Conservation (phyloP, 1,140 invertebrate genomes). For the Conus betulinus region DNA sequence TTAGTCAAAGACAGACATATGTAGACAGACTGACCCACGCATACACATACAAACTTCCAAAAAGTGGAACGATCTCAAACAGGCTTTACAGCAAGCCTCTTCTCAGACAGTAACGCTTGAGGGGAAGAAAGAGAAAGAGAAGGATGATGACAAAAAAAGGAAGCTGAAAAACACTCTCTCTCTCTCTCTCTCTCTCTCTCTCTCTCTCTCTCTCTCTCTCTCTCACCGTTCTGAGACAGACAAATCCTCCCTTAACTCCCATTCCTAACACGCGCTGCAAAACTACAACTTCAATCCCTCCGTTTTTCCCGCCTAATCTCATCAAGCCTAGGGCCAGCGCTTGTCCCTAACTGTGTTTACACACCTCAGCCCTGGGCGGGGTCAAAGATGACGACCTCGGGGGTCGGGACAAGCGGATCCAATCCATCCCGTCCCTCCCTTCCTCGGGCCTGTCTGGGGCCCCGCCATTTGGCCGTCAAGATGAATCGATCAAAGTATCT, state of each 20-base stretch:
- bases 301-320: constrained; percentile 2
- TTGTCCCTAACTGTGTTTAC: constrained; percentile 25
- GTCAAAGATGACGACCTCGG: constrained; percentile 9
- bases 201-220: not conserved
- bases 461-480: constrained; percentile 15
- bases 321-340: not conserved
- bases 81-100: no score
- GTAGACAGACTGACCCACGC: not conserved
- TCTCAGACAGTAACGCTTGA: no score
- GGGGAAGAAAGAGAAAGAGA: no score
- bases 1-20: not conserved
- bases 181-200: constrained; percentile 1
- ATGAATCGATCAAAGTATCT: constrained; percentile 27
- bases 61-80: no score
- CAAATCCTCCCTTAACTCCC: not conserved
- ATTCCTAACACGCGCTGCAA: not conserved
- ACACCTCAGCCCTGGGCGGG: not conserved
- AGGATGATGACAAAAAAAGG: no score
- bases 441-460: not conserved
- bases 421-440: constrained; percentile 10
- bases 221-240: not conserved
- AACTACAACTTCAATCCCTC: no score
- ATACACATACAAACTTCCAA: not conserved
- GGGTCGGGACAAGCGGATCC: constrained; percentile 3
- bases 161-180: not conserved